A percentile compares a stretch with the other conserved stretches of the same genome.
These are phyloP conservation scores for Lamellibrachia satsuma DNA, from an alignment of 2,888 invertebrate species.

Conservation along the genomic window DNA sequence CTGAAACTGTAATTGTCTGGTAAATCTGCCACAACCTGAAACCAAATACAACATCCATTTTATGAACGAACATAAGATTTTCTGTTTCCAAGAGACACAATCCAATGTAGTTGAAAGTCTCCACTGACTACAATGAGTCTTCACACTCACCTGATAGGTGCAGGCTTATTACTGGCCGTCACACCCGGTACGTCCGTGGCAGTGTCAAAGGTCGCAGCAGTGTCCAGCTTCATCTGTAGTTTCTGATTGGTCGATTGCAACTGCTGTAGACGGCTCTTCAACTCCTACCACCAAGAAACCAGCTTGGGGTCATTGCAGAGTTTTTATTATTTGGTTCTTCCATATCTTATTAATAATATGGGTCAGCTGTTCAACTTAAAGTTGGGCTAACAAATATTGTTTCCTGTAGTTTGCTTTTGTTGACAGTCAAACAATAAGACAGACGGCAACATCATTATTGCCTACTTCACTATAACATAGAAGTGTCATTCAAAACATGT, in stretches of 20 bases:
- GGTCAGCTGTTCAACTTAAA: too few relatives aligned
- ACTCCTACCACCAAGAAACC: background rate
- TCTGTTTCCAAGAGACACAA: background rate
- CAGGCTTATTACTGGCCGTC: background rate
- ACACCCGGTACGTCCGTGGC: background rate
- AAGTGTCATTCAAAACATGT: too few relatives aligned
- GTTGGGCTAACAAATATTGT: too few relatives aligned
- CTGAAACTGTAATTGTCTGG: background rate
- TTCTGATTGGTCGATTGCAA: slow-evolving; percentile 12
- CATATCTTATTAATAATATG: background rate
- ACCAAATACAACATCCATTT: background rate
- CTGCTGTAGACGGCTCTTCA: background rate
- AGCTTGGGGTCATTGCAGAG: background rate
- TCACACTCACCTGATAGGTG: background rate
- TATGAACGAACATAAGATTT: background rate
- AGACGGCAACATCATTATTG: too few relatives aligned
- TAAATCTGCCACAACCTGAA: background rate
- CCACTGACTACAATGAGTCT: background rate
- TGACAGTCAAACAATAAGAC: too few relatives aligned
- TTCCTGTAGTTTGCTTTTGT: too few relatives aligned
- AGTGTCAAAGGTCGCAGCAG: background rate
- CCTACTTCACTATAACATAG: too few relatives aligned
- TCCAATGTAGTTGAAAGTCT: background rate
- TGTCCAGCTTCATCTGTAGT: slow-evolving; percentile 24
- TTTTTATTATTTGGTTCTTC: background rate